Base-by-base conservation (phyloP, 2,113 vertebrate species). In the Phoenicopterus ruber region DNA sequence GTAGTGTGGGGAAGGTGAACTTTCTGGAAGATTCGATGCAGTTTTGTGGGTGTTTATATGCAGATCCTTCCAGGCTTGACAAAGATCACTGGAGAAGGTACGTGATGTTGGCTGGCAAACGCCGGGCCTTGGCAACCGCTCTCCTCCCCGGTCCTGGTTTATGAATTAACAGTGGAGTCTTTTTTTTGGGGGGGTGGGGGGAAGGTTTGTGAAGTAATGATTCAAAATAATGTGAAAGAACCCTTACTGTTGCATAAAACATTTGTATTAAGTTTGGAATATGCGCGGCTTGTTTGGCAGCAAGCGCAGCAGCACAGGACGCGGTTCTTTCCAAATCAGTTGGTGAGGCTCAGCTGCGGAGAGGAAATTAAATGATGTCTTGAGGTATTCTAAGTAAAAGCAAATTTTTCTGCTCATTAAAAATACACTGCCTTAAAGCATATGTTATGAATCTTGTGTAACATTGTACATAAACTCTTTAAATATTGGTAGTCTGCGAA, bases 121-220 rank as follows among this genome's bases (percentile, higher is more conserved):
- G 14, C 32, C 0, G 1, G 4, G n/a, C n/a, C 36, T 42, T 72
- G 63, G 52, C 26, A 44, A 10, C 18, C 1, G 3, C 29, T 77
- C 49, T 63, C 17, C 31, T 70, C 44, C 31, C 17, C 32, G 22
- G 8, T 49, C 17, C 44, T 13, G 71, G 25, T 36, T 74, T 55
- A 70, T 38, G 55, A 72, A 59, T 71, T 40, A 66, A 38, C 54
- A 69, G 36, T 5, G 29, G 24, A 42, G n/a, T 16, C 9, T 26
- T 54, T 66, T n/a, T 50, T 36, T 57, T 19, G 13, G 4, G 2
- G 31, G 13, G 9, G 4, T 12, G 5, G 46, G 7, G 17, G 11
- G 11, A 20, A 20, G 2, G 20, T 8, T 16, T 59, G 29, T 34
- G 49, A 24, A 40, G 9, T 9, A 36, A 16, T 19, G n/a, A 81